Percentiles rank a stretch among this genome's conserved stretches.
Conservation (phyloP, 1,140 invertebrate species). For the Lerema accius region DNA sequence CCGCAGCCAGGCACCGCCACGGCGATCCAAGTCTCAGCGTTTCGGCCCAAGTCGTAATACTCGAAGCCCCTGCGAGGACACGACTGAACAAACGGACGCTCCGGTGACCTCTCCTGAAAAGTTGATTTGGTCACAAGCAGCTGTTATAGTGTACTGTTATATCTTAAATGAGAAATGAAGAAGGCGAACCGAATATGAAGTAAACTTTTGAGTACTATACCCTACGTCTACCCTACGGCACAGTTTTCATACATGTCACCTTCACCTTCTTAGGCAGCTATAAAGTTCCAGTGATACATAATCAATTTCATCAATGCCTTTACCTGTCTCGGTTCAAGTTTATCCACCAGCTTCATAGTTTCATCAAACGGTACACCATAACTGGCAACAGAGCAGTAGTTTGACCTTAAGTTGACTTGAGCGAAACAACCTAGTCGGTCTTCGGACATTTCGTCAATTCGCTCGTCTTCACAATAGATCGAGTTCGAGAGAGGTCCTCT, state of each 20-base stretch:
- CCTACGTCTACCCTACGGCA: too few species aligned
- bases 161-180: too few species aligned
- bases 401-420: conserved; percentile 42
- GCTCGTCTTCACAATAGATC: conserved; percentile 53
- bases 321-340: conserved; percentile 48
- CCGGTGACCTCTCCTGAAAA: conserved; percentile 36
- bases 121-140: too few species aligned
- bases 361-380: conserved; percentile 63
- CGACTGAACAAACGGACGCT: conserved; percentile 20
- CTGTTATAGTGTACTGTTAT: too few species aligned
- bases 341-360: conserved; percentile 56
- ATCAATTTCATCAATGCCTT: conserved; percentile 12
- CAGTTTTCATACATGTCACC: background rate
- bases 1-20: conserved; percentile 59
- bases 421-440: conserved; percentile 43
- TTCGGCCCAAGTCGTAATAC: conserved; percentile 52
- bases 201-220: too few species aligned
- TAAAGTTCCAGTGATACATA: too few species aligned
- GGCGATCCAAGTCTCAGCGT: conserved; percentile 61
- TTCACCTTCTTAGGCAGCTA: too few species aligned
- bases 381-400: conserved; percentile 52
- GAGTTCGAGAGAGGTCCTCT: conserved; percentile 58
- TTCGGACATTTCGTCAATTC: conserved; percentile 49
- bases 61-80: conserved; percentile 53
- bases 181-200: too few species aligned